Base-by-base conservation (phyloP, 2,888 invertebrate genomes). In the Sympetrum striolatum region DNA sequence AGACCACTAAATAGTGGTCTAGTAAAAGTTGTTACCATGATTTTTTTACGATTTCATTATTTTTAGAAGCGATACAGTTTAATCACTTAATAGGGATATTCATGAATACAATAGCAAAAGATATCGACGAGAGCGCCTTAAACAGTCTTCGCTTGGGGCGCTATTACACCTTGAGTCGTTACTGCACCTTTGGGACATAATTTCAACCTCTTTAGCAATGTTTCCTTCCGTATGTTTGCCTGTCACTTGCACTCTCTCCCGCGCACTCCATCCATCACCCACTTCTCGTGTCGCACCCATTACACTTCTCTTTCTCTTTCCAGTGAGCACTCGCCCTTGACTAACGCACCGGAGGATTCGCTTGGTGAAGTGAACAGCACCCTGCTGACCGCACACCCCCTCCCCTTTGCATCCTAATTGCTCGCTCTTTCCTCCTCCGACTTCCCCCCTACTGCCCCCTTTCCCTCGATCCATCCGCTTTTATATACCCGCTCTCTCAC, bases 401-500 rank as follows among this genome's bases (percentile, higher is more conserved):
- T n/a, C 39, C 86, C n/a, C 22, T 58, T 25, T 12, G 44, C 44
- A 5, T 25, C n/a, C n/a, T n/a, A 39, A 25, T 8, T 22, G 44
- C 44, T 81, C 44, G 39, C 81, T n/a, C 60, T n/a, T 60, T n/a
- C 81, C 53, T 81, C 48, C 48, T 2, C 48, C 44, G 44, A 18
- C 44, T 14, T 44, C 31, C 35, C 18, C 81, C 48, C 53, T 18
- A 5, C 35, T 31, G 0, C 15, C 82, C 25, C 31, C 35, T 8
- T 53, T 4, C 81, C 10, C 81, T 53, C 31, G 15, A n/a, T 25
- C 58, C 53, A 18, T 35, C 58, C 86, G 37, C 60, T 86, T 60
- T 86, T 86, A 60, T 86, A 86, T 86, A 86, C 86, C 60, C n/a
- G 60, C 86, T 22, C 37, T 58, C 86, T 37, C 58, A n/a, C 60